phyloP scores from a whole-genome alignment of 2,113 vertebrate genomes.

The Hepsetus odoe region DNA sequence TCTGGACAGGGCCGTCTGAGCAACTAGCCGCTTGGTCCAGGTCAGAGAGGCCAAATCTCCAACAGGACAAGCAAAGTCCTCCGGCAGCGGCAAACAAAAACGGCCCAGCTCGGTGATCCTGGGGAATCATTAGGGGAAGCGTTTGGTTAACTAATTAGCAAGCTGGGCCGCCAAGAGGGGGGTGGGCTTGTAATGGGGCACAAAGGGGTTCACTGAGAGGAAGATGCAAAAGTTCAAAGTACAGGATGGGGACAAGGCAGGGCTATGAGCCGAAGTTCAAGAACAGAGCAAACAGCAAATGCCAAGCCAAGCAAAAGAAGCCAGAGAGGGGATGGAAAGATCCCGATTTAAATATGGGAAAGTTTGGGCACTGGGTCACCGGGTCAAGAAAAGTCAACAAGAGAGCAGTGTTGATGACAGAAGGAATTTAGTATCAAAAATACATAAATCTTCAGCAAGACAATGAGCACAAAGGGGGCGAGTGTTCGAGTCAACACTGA shows the following conservation, averaged over 20 bases:
- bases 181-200: constrained; percentile 82
- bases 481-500: constrained; percentile 86
- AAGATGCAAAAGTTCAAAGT: constrained; percentile 80
- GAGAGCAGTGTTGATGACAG: constrained; percentile 89
- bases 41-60: constrained; percentile 91
- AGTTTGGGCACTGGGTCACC: constrained; percentile 82
- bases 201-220: constrained; percentile 69
- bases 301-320: constrained; percentile 62
- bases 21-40: constrained; percentile 84
- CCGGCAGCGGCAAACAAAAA: constrained; percentile 88
- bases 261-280: constrained; percentile 95
- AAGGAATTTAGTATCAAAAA: constrained; percentile 99
- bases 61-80: constrained; percentile 78
- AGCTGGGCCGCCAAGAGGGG: constrained; percentile 83
- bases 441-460: constrained; percentile 94
- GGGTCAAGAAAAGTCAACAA: constrained; percentile 99
- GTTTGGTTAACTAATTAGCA: constrained; percentile 99
- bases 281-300: constrained; percentile 96
- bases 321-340: constrained; percentile 69
- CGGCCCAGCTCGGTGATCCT: constrained; percentile 78
- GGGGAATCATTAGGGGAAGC: constrained; percentile 83
- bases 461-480: constrained; percentile 86
- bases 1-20: constrained; percentile 88
- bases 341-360: constrained; percentile 92
- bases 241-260: constrained; percentile 80